phyloP scores from a whole-genome alignment of 2,888 invertebrate genomes.

The Lasioglossum zephyrum region DNA sequence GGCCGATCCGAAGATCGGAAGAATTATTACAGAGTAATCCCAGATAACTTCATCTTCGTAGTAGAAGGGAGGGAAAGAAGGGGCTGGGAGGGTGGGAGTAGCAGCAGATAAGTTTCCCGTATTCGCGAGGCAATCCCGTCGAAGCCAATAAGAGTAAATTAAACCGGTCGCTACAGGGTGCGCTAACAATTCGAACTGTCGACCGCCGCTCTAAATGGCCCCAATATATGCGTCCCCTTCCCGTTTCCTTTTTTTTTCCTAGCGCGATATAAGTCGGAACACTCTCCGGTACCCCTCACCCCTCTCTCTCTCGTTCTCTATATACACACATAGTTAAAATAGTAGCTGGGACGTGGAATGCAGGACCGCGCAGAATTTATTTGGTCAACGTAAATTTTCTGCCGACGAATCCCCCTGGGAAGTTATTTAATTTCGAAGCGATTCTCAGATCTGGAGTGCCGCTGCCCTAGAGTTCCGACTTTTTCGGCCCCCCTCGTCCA shows the following conservation, averaged over 20 bases:
- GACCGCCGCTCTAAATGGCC: slow-evolving; percentile 65
- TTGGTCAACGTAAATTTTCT: slow-evolving; percentile 68
- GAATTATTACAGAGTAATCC: slow-evolving; percentile 50
- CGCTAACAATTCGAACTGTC: slow-evolving; percentile 73
- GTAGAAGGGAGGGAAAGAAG: neutral
- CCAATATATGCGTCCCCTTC: slow-evolving; percentile 50
- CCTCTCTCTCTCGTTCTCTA: slow-evolving; percentile 3
- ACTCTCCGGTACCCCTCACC: neutral
- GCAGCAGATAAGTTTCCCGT: slow-evolving; percentile 54
- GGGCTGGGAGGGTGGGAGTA: slow-evolving; percentile 12
- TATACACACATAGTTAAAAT: slow-evolving; percentile 70
- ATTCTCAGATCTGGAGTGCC: slow-evolving; percentile 67
- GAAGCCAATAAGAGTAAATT: slow-evolving; percentile 67
- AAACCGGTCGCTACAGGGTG: slow-evolving; percentile 51
- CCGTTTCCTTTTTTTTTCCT: slow-evolving; percentile 24
- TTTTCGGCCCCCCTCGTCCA: slow-evolving; percentile 44
- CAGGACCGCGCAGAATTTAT: slow-evolving; percentile 67
- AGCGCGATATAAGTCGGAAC: slow-evolving; percentile 62
- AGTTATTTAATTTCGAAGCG: slow-evolving; percentile 72
- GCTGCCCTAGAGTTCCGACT: slow-evolving; percentile 55
- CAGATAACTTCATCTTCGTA: slow-evolving; percentile 63
- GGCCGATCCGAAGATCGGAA: slow-evolving; percentile 52
- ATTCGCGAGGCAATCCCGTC: slow-evolving; percentile 58
- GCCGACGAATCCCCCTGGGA: slow-evolving; percentile 68
- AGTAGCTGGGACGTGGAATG: slow-evolving; percentile 67